Percentiles rank a stretch among this genome's conserved stretches.
These are phyloP conservation scores for Cyprinella venusta DNA, from an alignment of 2,797 vertebrate species.

Conservation along the genomic window DNA sequence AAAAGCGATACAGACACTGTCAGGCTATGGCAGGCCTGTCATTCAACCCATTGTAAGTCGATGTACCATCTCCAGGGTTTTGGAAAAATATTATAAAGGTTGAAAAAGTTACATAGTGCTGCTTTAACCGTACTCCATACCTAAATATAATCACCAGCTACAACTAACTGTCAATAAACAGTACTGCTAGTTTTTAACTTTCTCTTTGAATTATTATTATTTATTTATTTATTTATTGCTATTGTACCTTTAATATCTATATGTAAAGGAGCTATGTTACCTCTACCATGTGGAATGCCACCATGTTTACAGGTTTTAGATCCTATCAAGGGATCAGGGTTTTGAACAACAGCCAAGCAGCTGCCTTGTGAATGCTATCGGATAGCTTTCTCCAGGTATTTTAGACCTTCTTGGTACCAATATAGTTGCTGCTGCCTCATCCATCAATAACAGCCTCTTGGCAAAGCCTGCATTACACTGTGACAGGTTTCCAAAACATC, in stretches of 20 bases:
- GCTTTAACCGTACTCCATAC: neutral
- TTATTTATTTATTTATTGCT: too few species aligned
- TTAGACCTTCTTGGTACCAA: conserved; percentile 12
- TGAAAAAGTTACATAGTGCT: too few species aligned
- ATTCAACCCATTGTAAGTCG: too few species aligned
- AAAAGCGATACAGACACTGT: too few species aligned
- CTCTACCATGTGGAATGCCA: neutral
- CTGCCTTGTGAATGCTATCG: neutral
- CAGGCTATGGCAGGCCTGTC: too few species aligned
- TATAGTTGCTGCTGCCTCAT: conserved; percentile 2
- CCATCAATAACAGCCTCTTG: conserved; percentile 26
- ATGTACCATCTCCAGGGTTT: too few species aligned
- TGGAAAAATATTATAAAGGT: too few species aligned
- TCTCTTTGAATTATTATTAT: too few species aligned
- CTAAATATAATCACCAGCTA: neutral
- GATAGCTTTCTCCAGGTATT: conserved; percentile 27
- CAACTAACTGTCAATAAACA: neutral
- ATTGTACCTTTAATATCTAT: neutral
- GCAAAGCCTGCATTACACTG: conserved; percentile 3
- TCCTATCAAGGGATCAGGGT: neutral
- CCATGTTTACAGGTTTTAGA: neutral
- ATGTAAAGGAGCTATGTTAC: conserved; percentile 10
- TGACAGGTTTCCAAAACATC: conserved; percentile 10
- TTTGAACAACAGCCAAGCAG: neutral
- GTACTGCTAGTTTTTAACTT: too few species aligned